Evolutionary conservation across 2,888 invertebrate genomes (phyloP).

Genomic region (Archips crataeganus): DNA sequence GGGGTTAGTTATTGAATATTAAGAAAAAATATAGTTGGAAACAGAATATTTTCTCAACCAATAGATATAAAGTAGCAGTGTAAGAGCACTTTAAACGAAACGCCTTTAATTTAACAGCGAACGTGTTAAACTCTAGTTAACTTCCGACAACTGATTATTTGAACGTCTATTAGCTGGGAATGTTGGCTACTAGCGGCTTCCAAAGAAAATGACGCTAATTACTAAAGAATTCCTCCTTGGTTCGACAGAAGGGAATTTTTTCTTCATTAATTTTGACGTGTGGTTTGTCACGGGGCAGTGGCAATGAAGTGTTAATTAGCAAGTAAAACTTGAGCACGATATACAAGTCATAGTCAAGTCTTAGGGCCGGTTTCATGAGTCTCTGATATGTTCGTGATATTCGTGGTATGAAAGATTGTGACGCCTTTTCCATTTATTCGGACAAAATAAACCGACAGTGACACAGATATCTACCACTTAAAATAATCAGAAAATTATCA

Average conservation of each 20-base stretch:
- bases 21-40: not conserved
- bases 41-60: not conserved
- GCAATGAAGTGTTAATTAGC: not conserved
- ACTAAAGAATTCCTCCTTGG: slow-evolving; percentile 20
- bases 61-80: slow-evolving; percentile 20
- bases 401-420: no score
- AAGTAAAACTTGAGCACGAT: not conserved
- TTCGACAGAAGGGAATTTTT: not conserved
- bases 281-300: not conserved
- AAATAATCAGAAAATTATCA: no score
- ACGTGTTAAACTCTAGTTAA: slow-evolving; percentile 55
- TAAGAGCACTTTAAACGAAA: slow-evolving; percentile 37
- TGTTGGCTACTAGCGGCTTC: slow-evolving; percentile 29
- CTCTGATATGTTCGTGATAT: no score
- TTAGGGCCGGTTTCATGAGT: not conserved
- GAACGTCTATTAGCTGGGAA: slow-evolving; percentile 46
- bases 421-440: no score
- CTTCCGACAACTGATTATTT: slow-evolving; percentile 57
- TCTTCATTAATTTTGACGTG: not conserved
- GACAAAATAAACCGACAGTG: no score
- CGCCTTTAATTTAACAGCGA: slow-evolving; percentile 56
- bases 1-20: no score
- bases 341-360: not conserved
- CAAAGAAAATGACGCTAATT: slow-evolving; percentile 36
- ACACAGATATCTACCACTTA: no score